These are phyloP conservation scores for Agrotis ipsilon DNA, from an alignment of 2,888 invertebrate species.

Conservation along the genomic window DNA sequence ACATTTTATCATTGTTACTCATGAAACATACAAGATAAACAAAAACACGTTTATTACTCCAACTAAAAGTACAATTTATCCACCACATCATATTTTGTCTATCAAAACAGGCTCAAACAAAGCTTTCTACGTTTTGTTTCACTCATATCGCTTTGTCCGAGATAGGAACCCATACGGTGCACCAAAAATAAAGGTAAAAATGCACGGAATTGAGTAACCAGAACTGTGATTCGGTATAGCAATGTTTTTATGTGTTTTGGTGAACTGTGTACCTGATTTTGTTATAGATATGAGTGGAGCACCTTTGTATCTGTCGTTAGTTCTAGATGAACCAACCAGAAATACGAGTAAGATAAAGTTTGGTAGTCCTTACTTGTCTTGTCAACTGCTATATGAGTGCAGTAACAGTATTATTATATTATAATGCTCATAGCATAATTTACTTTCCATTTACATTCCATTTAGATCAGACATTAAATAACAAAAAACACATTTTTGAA, in stretches of 20 bases:
- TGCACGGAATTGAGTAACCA: conserved; percentile 57
- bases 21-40: background rate
- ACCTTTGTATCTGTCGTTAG: background rate
- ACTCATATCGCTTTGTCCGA: conserved; percentile 61
- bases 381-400: too few species aligned
- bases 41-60: conserved; percentile 21
- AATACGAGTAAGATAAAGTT: too few species aligned
- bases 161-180: conserved; percentile 54
- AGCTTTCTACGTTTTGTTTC: conserved; percentile 60
- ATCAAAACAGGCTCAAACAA: conserved; percentile 67
- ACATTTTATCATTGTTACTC: background rate
- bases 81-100: conserved; percentile 51
- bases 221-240: conserved; percentile 41
- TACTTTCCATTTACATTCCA: too few species aligned
- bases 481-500: too few species aligned
- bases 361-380: too few species aligned
- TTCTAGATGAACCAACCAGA: too few species aligned
- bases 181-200: conserved; percentile 50
- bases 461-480: too few species aligned
- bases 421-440: too few species aligned
- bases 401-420: too few species aligned
- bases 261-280: background rate
- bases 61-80: conserved; percentile 32
- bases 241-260: conserved; percentile 46
- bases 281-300: background rate